These are phyloP conservation scores for Azorinus chamasolen DNA, from an alignment of 2,888 invertebrate genomes.

Conservation along the genomic window DNA sequence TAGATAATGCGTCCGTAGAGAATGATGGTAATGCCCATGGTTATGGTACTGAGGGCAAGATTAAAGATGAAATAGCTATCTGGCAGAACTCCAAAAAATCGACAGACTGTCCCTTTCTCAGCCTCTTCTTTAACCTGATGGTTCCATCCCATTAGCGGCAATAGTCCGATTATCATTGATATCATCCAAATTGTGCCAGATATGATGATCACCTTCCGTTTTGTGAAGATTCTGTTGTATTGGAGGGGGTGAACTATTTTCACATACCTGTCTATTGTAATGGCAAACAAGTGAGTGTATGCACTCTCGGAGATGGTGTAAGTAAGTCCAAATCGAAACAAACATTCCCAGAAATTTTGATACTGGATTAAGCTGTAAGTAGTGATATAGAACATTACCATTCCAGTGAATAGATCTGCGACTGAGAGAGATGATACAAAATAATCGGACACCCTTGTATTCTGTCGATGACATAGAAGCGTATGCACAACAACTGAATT, in stretches of 20 bases:
- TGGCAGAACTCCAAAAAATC: conserved; percentile 64
- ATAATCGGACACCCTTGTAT: conserved; percentile 55
- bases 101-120: conserved; percentile 39
- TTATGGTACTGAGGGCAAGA: conserved; percentile 42
- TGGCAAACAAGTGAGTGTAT: conserved; percentile 58
- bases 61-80: conserved; percentile 55
- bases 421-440: conserved; percentile 67
- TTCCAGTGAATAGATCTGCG: conserved; percentile 70
- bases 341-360: conserved; percentile 68
- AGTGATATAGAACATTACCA: conserved; percentile 67
- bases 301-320: conserved; percentile 59
- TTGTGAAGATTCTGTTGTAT: conserved; percentile 55
- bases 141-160: conserved; percentile 67
- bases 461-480: conserved; percentile 24
- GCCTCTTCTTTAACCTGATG: conserved; percentile 17
- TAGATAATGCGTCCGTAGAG: conserved; percentile 64
- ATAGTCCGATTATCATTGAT: conserved; percentile 57
- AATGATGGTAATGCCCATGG: conserved; percentile 42
- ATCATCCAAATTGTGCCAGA: conserved; percentile 57
- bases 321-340: conserved; percentile 64
- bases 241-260: conserved; percentile 67
- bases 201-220: conserved; percentile 43
- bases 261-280: conserved; percentile 70
- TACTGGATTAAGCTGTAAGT: conserved; percentile 69
- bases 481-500: conserved; percentile 64